Evolutionary conservation across 2,113 vertebrate species (phyloP).

Genomic region (Camelus bactrianus): DNA sequence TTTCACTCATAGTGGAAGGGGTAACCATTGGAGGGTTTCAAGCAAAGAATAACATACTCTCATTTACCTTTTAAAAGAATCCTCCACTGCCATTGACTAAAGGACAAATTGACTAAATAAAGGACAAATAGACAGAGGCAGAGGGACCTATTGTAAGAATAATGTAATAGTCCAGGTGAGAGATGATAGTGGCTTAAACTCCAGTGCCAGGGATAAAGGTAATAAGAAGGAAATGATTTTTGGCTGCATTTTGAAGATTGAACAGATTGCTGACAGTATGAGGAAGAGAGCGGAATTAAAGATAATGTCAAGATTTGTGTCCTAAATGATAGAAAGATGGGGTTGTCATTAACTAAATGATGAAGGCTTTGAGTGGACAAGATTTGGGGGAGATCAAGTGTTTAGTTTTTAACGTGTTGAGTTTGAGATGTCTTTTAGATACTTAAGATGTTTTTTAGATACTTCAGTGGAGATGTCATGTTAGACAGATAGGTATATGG

Average conservation of each 20-base stretch:
- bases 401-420: neutral
- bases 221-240: neutral
- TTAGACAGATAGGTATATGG: neutral
- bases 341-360: neutral
- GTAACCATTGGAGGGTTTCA: neutral
- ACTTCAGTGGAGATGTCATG: neutral
- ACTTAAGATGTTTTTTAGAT: neutral
- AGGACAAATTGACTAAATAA: neutral
- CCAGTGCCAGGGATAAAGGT: neutral
- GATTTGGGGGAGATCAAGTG: neutral
- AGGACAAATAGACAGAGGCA: neutral
- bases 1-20: neutral
- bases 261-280: neutral
- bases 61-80: neutral
- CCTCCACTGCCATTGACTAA: neutral
- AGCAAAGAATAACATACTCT: neutral
- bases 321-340: neutral
- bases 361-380: neutral
- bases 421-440: neutral
- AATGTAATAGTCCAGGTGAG: neutral
- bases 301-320: neutral
- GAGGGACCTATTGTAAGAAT: neutral
- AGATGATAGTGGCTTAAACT: neutral
- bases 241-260: slow-evolving; percentile 14
- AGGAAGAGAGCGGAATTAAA: neutral